Conservation (phyloP, 2,113 vertebrate species). For the Xenopus borealis region DNA sequence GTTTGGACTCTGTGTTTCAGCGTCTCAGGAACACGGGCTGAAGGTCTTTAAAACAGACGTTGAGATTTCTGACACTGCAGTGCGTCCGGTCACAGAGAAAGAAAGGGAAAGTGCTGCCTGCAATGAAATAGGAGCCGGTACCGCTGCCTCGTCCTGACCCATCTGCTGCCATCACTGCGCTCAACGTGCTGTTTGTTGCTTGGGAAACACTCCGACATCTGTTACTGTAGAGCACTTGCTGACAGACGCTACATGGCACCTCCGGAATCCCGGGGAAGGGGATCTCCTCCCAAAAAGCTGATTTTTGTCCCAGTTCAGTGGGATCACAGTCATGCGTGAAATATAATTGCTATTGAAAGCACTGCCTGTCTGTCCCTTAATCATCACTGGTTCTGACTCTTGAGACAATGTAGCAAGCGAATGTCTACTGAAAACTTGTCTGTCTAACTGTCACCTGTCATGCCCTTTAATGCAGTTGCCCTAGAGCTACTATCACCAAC, state of each 20-base stretch:
- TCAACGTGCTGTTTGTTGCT: slow-evolving; percentile 34
- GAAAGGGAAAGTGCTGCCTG: slow-evolving; percentile 29
- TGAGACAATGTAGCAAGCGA: too few relatives aligned
- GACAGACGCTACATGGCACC: background rate
- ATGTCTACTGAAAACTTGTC: too few relatives aligned
- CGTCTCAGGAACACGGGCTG: slow-evolving; percentile 11
- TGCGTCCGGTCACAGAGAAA: slow-evolving; percentile 29
- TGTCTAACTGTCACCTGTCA: too few relatives aligned
- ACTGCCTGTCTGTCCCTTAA: too few relatives aligned
- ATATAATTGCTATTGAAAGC: too few relatives aligned
- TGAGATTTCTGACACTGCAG: slow-evolving; percentile 34
- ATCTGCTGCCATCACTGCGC: slow-evolving; percentile 25
- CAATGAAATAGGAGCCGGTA: slow-evolving; percentile 24
- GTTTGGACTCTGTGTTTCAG: slow-evolving; percentile 17
- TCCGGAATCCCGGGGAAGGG: too few relatives aligned
- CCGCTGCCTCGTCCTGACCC: slow-evolving; percentile 6
- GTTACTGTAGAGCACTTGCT: slow-evolving; percentile 22
- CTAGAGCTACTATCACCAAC: too few relatives aligned
- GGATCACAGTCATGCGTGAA: too few relatives aligned
- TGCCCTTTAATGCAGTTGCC: too few relatives aligned
- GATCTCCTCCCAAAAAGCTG: too few relatives aligned
- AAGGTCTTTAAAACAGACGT: slow-evolving; percentile 33
- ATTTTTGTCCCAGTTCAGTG: too few relatives aligned
- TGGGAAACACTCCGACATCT: slow-evolving; percentile 25
- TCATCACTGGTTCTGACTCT: too few relatives aligned